A percentile compares a stretch with the other conserved stretches of the same genome.
Conservation (phyloP, 2,113 vertebrate species). For the Anhinga rufa region DNA sequence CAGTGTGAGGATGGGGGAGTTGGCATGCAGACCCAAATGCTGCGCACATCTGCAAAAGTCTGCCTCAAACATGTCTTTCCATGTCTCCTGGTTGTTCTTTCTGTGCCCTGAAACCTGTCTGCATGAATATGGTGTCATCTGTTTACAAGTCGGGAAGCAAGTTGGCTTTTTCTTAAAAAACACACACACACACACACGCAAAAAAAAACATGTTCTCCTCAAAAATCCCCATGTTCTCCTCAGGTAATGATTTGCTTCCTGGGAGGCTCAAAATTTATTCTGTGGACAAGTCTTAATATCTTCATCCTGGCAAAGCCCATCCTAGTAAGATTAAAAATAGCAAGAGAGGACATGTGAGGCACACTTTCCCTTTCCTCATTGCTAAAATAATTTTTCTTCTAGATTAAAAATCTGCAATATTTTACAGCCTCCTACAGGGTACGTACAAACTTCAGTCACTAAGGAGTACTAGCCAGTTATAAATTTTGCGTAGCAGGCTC, state of each 20-base stretch:
- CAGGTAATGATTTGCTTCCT: not conserved
- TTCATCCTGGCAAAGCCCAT: not conserved
- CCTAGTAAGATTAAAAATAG: not conserved
- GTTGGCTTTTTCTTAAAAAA: not conserved
- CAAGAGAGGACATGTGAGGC: not conserved
- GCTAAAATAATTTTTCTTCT: not conserved
- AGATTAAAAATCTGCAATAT: not conserved
- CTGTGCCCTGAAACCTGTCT: not conserved
- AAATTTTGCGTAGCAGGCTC: not conserved
- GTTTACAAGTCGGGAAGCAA: not conserved
- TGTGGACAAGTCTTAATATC: not conserved
- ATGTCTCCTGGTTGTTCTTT: not conserved
- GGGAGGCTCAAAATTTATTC: not conserved
- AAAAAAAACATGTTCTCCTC: not conserved
- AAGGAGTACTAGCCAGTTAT: not conserved
- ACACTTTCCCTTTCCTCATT: not conserved
- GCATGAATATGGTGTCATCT: not conserved
- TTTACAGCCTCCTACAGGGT: not conserved
- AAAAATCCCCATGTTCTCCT: not conserved
- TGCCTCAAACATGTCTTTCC: not conserved
- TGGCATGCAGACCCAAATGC: not conserved
- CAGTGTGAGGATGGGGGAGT: not conserved
- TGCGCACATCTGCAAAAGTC: not conserved
- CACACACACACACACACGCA: too few relatives aligned
- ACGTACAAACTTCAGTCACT: not conserved